Evolutionary conservation across 2,113 vertebrate species (phyloP), one percentile per base, ranked within the genome.

Genomic region (Phylloscopus trochiloides): DNA sequence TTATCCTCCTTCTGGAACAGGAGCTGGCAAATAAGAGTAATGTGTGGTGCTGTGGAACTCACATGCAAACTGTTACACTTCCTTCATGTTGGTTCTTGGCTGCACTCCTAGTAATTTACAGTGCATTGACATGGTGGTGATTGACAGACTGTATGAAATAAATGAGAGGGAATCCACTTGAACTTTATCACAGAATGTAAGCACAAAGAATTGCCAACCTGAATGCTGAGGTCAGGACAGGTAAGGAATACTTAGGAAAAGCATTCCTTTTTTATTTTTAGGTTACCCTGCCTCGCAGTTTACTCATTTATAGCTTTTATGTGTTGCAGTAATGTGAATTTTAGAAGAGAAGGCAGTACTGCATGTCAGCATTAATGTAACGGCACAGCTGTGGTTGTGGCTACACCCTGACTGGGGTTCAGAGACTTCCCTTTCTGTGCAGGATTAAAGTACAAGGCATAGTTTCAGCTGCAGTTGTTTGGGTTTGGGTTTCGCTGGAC

Each of bases 391-490:
- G 98, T 93, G 95, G 51, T 80, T 48, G 38, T 58, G 61, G 75
- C 61, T 95, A 81, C 88, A 71, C 94, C 57, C 84, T 80, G 68
- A 82, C 92, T 81, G 63, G 51, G 66, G 31, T 96, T 86, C 34
- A 18, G 90, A 97, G 95, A 78, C 86, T 66, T 94, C 84, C 57
- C 51, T 92, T 96, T 97, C 93, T 94, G 26, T 84, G 26, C 11
- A 36, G 96, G 95, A 97, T 98, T 97, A 97, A 95, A 97, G 91
- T 68, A 85, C 84, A 95, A 96, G 95, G 96, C 97, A 92, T 94
- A 97, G 92, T 95, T 97, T 96, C 77, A 91, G 84, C 82, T 97
- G 91, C 92, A 93, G 85, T 96, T 96, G 92, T 90, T 91, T 76
- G 90, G 97, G 92, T 96, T 97, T 97, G 92, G 88, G 54, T 97